phyloP scores from a whole-genome alignment of 1,140 invertebrate species.

The Sinonovacula constricta region DNA sequence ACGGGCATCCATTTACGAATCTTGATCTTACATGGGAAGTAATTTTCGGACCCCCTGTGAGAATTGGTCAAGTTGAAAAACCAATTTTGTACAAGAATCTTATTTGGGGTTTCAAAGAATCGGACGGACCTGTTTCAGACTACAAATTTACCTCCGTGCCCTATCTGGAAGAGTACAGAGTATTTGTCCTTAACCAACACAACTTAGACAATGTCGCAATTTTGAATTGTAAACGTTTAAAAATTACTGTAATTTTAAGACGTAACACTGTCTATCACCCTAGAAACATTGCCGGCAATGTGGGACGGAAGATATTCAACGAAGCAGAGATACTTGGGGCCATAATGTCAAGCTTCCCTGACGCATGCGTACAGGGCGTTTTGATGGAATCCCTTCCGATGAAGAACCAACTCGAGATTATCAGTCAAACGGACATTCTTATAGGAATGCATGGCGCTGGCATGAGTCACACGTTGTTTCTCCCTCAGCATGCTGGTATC shows the following conservation, averaged over 20 bases:
- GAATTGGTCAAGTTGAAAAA: constrained; percentile 46
- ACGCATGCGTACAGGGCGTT: constrained; percentile 52
- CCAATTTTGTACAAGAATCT: constrained; percentile 54
- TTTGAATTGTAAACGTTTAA: constrained; percentile 60
- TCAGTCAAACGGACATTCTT: constrained; percentile 90
- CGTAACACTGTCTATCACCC: constrained; percentile 73
- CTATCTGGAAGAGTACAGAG: constrained; percentile 69
- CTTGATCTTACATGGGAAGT: constrained; percentile 66
- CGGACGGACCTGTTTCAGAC: constrained; percentile 65
- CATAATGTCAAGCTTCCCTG: constrained; percentile 32
- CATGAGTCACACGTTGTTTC: constrained; percentile 93
- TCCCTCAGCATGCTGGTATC: constrained; percentile 95
- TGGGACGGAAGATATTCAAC: constrained; percentile 69
- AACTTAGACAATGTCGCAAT: constrained; percentile 12
- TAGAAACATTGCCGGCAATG: constrained; percentile 65
- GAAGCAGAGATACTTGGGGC: constrained; percentile 62
- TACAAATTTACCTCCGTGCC: constrained; percentile 47
- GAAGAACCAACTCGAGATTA: constrained; percentile 62
- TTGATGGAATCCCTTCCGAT: constrained; percentile 68
- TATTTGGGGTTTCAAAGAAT: constrained; percentile 64
- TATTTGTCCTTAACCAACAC: constrained; percentile 67
- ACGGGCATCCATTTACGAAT: constrained; percentile 69
- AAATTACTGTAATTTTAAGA: constrained; percentile 70
- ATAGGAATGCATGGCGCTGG: constrained; percentile 98
- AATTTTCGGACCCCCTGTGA: constrained; percentile 58